Conservation (phyloP, 2,888 invertebrate species). For the Stegophylla sp. region DNA sequence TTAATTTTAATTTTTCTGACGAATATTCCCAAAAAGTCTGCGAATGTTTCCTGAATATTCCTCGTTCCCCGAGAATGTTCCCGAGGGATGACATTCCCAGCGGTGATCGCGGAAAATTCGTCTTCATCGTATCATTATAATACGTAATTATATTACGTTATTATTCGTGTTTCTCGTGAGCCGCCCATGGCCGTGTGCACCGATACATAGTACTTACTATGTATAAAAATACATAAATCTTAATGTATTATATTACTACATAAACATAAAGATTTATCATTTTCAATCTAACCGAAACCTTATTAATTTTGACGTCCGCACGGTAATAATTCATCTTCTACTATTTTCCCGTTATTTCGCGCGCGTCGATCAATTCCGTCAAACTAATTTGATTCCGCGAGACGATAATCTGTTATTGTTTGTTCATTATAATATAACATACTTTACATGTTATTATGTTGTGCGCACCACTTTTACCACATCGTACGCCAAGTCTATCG, state of each 20-base stretch:
- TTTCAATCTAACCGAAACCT: neutral
- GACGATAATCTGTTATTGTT: slow-evolving; percentile 27
- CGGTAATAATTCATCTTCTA: slow-evolving; percentile 35
- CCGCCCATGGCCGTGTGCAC: neutral
- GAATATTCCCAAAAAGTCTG: too few relatives aligned
- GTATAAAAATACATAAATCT: too few relatives aligned
- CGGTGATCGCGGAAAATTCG: too few relatives aligned
- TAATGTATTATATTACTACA: too few relatives aligned
- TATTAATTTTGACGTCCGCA: neutral
- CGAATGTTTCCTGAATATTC: too few relatives aligned
- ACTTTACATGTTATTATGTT: neutral
- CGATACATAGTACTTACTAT: too few relatives aligned
- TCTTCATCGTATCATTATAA: neutral
- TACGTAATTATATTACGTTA: too few relatives aligned
- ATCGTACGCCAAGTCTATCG: too few relatives aligned
- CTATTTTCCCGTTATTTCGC: neutral
- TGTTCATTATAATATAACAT: slow-evolving; percentile 20
- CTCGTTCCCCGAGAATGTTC: too few relatives aligned
- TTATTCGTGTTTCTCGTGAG: slow-evolving; percentile 13
- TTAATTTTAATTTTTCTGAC: too few relatives aligned
- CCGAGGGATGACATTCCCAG: too few relatives aligned
- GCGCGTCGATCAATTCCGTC: slow-evolving; percentile 14
- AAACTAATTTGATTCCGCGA: slow-evolving; percentile 24
- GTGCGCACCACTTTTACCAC: too few relatives aligned
- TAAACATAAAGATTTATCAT: slow-evolving; percentile 35